phyloP scores from a whole-genome alignment of 2,113 vertebrate species.

The Mesocricetus auratus region DNA sequence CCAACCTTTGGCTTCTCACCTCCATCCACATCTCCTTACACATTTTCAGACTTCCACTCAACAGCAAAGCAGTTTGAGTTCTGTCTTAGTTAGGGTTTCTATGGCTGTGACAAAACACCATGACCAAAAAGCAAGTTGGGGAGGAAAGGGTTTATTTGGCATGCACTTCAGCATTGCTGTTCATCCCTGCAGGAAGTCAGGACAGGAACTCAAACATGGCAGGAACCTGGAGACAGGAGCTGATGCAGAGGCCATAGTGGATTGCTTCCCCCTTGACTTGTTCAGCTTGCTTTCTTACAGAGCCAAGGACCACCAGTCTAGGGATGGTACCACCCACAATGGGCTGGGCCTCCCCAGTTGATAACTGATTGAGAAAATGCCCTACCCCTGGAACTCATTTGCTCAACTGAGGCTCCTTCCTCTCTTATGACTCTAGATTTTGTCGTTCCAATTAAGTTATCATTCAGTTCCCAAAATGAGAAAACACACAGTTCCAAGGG shows the following conservation, averaged over 20 bases:
- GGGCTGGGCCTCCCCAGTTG: not conserved
- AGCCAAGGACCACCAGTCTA: too few species aligned
- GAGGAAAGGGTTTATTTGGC: not conserved
- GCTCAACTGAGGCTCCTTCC: not conserved
- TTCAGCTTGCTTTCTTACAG: too few species aligned
- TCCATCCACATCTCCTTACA: not conserved
- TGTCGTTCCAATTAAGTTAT: not conserved
- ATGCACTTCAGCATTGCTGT: not conserved
- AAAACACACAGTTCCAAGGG: not conserved
- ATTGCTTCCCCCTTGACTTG: too few species aligned
- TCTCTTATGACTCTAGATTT: not conserved
- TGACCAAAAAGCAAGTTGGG: not conserved
- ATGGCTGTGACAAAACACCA: not conserved
- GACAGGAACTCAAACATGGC: too few species aligned
- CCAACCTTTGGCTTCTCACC: not conserved
- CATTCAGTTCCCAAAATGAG: not conserved
- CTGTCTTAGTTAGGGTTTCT: not conserved
- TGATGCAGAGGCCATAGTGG: too few species aligned
- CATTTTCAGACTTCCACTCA: not conserved
- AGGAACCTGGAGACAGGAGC: too few species aligned
- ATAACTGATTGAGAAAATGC: not conserved
- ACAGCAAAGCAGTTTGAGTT: not conserved
- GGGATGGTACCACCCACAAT: not conserved
- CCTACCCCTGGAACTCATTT: not conserved
- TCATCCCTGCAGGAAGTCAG: not conserved